Percentiles rank a stretch among this genome's conserved stretches.
These are phyloP conservation scores for Patiria pectinifera DNA, from an alignment of 53 echinoderm and acorn worm genomes.

Conservation along the genomic window DNA sequence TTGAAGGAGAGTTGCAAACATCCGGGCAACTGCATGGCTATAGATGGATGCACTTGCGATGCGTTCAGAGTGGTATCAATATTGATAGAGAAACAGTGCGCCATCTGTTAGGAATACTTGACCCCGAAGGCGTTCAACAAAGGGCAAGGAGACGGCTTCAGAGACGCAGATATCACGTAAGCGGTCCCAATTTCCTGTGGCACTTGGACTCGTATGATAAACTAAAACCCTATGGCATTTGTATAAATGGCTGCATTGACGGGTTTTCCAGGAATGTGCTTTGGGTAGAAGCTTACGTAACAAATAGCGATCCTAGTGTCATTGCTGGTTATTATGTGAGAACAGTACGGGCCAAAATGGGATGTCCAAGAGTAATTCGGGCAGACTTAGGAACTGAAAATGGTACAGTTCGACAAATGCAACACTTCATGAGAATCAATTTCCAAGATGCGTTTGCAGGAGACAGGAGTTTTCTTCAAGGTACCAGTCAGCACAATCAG, in stretches of 20 bases:
- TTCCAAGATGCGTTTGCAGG: conserved; percentile 34
- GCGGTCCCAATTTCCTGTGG: conserved; percentile 67
- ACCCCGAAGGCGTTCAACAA: conserved; percentile 31
- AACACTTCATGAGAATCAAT: conserved; percentile 48
- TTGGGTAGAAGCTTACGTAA: conserved; percentile 61
- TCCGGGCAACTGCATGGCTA: no score
- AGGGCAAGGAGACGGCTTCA: conserved; percentile 53
- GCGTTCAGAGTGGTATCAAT: no score
- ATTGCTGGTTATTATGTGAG: conserved; percentile 63
- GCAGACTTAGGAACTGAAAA: conserved; percentile 58
- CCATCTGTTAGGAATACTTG: not conserved
- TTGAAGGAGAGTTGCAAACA: no score
- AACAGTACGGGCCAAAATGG: conserved; percentile 12
- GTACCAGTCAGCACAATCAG: conserved; percentile 31
- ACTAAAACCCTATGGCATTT: conserved; percentile 63
- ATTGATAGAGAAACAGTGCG: no score
- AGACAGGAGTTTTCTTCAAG: conserved; percentile 42
- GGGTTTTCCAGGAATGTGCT: conserved; percentile 60
- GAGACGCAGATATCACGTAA: conserved; percentile 38
- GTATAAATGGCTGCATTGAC: not conserved
- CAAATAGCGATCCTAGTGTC: conserved; percentile 61
- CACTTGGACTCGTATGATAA: conserved; percentile 65
- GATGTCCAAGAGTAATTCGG: conserved; percentile 53
- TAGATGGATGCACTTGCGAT: no score
- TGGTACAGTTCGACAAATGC: conserved; percentile 30